phyloP scores from a whole-genome alignment of 1,140 invertebrate genomes.

The Eumeta japonica region DNA sequence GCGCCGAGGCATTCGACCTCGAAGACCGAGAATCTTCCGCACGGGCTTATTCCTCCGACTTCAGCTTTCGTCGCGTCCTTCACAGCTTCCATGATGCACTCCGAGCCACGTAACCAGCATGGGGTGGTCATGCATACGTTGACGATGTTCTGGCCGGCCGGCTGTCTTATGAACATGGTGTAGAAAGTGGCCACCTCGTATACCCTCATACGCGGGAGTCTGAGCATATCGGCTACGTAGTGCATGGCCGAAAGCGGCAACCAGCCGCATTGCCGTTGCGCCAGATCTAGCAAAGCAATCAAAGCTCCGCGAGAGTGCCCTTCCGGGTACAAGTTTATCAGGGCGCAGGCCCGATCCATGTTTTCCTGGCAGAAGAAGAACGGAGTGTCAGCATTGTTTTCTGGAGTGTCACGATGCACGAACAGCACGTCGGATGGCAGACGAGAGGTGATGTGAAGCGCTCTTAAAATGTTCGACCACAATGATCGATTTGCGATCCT shows the following conservation, averaged over 20 bases:
- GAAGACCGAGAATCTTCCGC: constrained; percentile 88
- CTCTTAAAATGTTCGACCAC: too few relatives aligned
- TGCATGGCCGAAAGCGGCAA: constrained; percentile 97
- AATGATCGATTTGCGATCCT: too few relatives aligned
- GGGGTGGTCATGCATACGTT: constrained; percentile 99
- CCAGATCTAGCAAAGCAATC: constrained; percentile 32
- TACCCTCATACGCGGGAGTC: constrained; percentile 92
- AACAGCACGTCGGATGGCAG: constrained; percentile 24
- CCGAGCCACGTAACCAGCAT: constrained; percentile 95
- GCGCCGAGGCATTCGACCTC: constrained; percentile 99
- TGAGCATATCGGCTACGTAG: constrained; percentile 83
- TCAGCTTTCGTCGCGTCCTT: constrained; percentile 79
- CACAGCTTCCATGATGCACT: constrained; percentile 83
- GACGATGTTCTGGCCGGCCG: constrained; percentile 94
- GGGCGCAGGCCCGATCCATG: constrained; percentile 9
- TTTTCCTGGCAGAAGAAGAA: constrained; percentile 43
- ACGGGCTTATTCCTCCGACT: constrained; percentile 86
- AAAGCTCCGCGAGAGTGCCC: constrained; percentile 32
- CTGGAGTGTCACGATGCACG: constrained; percentile 33
- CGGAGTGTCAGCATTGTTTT: constrained; percentile 31
- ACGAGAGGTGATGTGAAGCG: too few relatives aligned
- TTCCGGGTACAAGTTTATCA: constrained; percentile 21
- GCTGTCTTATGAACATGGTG: constrained; percentile 96
- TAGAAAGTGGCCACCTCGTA: constrained; percentile 99
- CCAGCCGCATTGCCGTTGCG: constrained; percentile 43